Evolutionary conservation across 2,888 invertebrate species (phyloP), one percentile per base, ranked within the genome.

Genomic region (Drosophila lacicola): DNA sequence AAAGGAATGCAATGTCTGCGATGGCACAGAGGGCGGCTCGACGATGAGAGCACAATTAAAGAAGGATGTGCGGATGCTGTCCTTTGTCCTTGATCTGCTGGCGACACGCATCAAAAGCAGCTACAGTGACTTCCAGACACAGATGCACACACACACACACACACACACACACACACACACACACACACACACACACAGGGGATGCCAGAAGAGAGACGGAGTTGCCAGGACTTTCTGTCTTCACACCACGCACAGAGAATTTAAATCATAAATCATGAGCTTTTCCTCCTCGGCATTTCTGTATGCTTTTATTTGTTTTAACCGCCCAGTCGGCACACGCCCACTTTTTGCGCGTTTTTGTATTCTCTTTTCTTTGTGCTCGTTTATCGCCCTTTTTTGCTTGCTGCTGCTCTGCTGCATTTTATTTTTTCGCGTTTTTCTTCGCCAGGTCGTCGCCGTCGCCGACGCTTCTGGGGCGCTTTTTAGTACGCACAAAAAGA

Each of bases 181-280:
- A 46, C 45, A 63, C 33, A 54, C 49, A 64, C 14, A 57, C 47
- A 45, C 54, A 60, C 25, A 57, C 36, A 56, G 37, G 14, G 37
- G 57, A 44, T 47, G 56, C 46, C 61, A 51, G 65, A 37, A 34
- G 64, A 60, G 44, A 25, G 55, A 17, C 46, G 21, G 62, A 46
- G 62, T 53, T 53, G 55, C 21, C 53, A 25, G 70, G 61, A 70
- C 63, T 69, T 67, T 71, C 62, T 69, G 79, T 51, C 80, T 87
- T 84, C 82, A 74, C 78, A 81, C 88, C 90, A 83, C 65, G 65
- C 84, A 70, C 74, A 70, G 74, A 55, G 88, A 89, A 86, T 90
- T 86, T 89, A 91, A 90, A 89, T 83, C 90, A 91, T 90, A 90
- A 90, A 91, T 90, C 91, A 91, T 90, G 91, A 90, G 91, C 88